These are phyloP conservation scores for Sarotherodon lohbergeri DNA, from an alignment of 2,113 vertebrate genomes.

Conservation along the genomic window DNA sequence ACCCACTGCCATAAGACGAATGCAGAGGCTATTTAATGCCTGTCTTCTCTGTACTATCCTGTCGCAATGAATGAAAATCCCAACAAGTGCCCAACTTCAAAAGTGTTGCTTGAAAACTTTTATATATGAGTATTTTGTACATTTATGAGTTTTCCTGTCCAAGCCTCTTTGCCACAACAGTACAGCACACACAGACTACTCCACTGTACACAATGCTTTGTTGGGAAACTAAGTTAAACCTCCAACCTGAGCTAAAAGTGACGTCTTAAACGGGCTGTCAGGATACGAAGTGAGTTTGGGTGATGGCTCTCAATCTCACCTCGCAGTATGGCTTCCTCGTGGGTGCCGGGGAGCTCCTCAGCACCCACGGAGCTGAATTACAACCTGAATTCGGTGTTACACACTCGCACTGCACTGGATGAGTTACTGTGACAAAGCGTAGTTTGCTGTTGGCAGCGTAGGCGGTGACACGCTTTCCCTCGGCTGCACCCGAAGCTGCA, in stretches of 20 bases:
- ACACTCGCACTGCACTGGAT: not conserved
- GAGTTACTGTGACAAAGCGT: constrained; percentile 4
- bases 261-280: not conserved
- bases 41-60: not conserved
- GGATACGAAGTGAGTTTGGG: not conserved
- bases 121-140: not conserved
- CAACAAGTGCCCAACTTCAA: not conserved
- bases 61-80: not conserved
- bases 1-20: not conserved
- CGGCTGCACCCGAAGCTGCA: not conserved
- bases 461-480: not conserved
- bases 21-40: not conserved
- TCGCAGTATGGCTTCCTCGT: not conserved
- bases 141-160: not conserved
- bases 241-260: not conserved
- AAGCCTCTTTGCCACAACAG: not conserved
- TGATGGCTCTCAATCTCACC: not conserved
- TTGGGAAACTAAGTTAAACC: not conserved
- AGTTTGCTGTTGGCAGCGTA: not conserved
- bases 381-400: not conserved
- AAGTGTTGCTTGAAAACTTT: not conserved
- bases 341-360: not conserved
- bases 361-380: not conserved
- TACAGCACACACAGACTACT: not conserved
- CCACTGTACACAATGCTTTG: not conserved